These are phyloP conservation scores for Aleiodes leptofemur DNA, from an alignment of 2,888 invertebrate species.

Conservation along the genomic window DNA sequence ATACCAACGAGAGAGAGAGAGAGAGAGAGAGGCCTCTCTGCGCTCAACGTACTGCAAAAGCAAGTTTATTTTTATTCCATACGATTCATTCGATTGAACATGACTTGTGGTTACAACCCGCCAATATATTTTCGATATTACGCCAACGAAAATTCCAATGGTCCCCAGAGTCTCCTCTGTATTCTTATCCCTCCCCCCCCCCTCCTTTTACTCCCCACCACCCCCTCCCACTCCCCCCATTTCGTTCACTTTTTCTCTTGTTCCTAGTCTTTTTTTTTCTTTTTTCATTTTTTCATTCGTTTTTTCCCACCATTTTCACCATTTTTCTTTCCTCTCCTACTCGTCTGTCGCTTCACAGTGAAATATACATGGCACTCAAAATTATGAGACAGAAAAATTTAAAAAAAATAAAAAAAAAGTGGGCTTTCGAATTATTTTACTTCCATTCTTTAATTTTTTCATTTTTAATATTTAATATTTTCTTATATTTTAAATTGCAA, in stretches of 20 bases:
- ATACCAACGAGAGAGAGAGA: constrained; percentile 12
- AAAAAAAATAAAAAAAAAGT: background rate
- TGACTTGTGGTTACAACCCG: constrained; percentile 70
- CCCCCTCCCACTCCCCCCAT: constrained; percentile 6
- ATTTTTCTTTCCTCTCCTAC: constrained; percentile 6
- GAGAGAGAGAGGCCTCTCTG: constrained; percentile 27
- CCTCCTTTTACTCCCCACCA: too few species aligned
- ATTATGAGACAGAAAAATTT: background rate
- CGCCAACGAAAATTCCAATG: constrained; percentile 65
- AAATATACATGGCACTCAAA: background rate
- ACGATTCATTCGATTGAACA: constrained; percentile 72
- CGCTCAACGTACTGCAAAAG: constrained; percentile 46
- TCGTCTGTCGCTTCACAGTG: background rate
- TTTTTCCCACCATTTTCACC: background rate
- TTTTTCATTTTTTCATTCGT: background rate
- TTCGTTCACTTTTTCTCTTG: constrained; percentile 27
- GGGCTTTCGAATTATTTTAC: background rate
- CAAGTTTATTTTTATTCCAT: constrained; percentile 70
- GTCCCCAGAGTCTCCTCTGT: constrained; percentile 60
- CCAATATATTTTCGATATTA: constrained; percentile 70
- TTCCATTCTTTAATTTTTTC: background rate
- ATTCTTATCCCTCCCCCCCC: constrained; percentile 48
- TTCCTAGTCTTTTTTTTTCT: too few species aligned
- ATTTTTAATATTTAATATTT: too few species aligned
- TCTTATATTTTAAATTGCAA: too few species aligned